These are phyloP conservation scores for Echiichthys vipera DNA, from an alignment of 2,797 vertebrate species.

Conservation along the genomic window DNA sequence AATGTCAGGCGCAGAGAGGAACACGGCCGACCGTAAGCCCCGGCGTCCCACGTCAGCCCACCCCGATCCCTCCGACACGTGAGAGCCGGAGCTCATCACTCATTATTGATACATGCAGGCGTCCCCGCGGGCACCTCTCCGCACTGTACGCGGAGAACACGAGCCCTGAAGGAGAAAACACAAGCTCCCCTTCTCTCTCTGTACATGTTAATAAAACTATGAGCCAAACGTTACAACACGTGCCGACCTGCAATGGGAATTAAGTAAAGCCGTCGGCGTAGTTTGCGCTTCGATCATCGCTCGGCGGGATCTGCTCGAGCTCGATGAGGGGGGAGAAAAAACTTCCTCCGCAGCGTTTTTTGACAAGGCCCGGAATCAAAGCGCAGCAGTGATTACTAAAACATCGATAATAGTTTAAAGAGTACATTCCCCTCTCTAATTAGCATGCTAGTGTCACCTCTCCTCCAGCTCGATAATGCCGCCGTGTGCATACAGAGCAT, in stretches of 20 bases:
- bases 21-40: conserved; percentile 40
- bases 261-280: conserved; percentile 72
- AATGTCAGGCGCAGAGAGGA: too few relatives aligned
- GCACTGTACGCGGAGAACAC: conserved; percentile 13
- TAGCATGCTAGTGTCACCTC: conserved; percentile 59
- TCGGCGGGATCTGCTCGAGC: conserved; percentile 64
- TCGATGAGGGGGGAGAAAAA: conserved; percentile 26
- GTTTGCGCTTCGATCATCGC: conserved; percentile 82
- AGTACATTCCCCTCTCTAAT: conserved; percentile 54
- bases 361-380: conserved; percentile 74
- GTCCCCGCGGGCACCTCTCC: too few relatives aligned
- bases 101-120: too few relatives aligned
- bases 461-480: conserved; percentile 29
- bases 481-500: conserved; percentile 40
- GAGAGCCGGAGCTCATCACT: conserved; percentile 49
- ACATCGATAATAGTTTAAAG: conserved; percentile 76
- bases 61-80: conserved; percentile 26
- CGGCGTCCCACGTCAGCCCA: neutral
- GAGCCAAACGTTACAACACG: too few relatives aligned
- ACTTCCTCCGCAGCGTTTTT: conserved; percentile 54
- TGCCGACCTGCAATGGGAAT: too few relatives aligned
- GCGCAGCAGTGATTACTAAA: conserved; percentile 59
- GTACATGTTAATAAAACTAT: too few relatives aligned
- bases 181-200: neutral
- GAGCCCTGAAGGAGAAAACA: conserved; percentile 28